Evolutionary conservation across 1,140 invertebrate genomes (phyloP).

Genomic region (Drosophila sproati): DNA sequence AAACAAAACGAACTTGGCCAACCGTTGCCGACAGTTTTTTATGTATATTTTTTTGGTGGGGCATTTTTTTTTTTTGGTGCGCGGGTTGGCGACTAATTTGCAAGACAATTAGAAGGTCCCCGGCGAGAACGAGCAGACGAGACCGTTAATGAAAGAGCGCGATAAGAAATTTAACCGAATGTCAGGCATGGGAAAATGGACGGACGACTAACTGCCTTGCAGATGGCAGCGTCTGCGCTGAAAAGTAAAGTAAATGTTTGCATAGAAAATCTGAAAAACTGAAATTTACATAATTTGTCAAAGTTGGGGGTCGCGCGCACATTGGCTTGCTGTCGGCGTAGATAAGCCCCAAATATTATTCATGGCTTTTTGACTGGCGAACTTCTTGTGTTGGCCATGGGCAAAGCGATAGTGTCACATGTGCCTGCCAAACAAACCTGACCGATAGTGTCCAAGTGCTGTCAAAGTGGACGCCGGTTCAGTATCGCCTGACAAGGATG

Average conservation of each 20-base stretch:
- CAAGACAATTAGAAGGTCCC: constrained; percentile 82
- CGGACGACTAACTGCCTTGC: not conserved
- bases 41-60: constrained; percentile 17
- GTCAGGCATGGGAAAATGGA: constrained; percentile 43
- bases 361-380: constrained; percentile 46
- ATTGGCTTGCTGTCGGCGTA: constrained; percentile 39
- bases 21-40: constrained; percentile 8
- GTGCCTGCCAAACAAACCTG: constrained; percentile 36
- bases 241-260: constrained; percentile 84
- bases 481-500: not conserved
- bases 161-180: constrained; percentile 77
- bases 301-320: constrained; percentile 20
- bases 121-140: constrained; percentile 50
- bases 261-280: constrained; percentile 81
- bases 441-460: constrained; percentile 63
- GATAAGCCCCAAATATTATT: constrained; percentile 72
- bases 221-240: constrained; percentile 60
- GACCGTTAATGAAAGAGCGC: constrained; percentile 74
- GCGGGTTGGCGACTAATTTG: constrained; percentile 68
- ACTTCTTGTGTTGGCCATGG: constrained; percentile 14
- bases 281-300: constrained; percentile 83
- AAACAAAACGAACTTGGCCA: constrained; percentile 48
- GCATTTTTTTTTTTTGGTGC: constrained; percentile 47
- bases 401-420: constrained; percentile 63
- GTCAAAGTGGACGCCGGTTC: constrained; percentile 78